Percentiles rank a stretch among this genome's conserved stretches.
phyloP scores from a whole-genome alignment of 1,140 invertebrate species.

The Zaprionus capensis region DNA sequence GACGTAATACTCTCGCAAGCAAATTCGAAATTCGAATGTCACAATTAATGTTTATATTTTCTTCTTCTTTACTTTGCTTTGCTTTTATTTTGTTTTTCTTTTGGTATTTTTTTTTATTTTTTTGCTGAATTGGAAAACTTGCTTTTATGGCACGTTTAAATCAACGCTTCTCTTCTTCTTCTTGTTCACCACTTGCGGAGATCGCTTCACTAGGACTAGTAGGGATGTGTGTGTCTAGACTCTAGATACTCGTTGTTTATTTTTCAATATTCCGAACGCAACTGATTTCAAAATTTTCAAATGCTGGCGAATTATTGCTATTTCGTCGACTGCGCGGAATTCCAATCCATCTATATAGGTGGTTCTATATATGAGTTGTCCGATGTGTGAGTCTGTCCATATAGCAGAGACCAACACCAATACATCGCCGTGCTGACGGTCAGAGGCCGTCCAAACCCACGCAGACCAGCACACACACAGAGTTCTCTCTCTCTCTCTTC shows the following conservation, averaged over 20 bases:
- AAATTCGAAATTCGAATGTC: conserved; percentile 9
- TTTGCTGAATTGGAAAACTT: conserved; percentile 53
- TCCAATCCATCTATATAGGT: conserved; percentile 72
- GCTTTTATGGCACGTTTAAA: conserved; percentile 78
- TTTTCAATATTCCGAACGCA: conserved; percentile 85
- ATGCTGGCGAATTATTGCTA: conserved; percentile 83
- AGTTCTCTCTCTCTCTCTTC: conserved; percentile 15
- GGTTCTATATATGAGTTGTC: conserved; percentile 48
- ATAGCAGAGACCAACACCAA: conserved; percentile 33
- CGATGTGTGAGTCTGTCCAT: conserved; percentile 50
- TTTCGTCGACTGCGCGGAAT: conserved; percentile 75
- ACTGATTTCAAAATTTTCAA: conserved; percentile 83
- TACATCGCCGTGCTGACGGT: conserved; percentile 62
- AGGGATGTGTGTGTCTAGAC: conserved; percentile 64
- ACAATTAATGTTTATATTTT: conserved; percentile 35
- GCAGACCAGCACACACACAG: conserved; percentile 56
- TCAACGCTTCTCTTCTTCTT: conserved; percentile 61
- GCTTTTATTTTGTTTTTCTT: conserved; percentile 15
- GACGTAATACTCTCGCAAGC: conserved; percentile 17
- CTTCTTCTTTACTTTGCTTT: conserved; percentile 38
- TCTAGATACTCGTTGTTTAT: conserved; percentile 77
- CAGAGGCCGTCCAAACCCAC: conserved; percentile 78
- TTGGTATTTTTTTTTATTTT: conserved; percentile 30
- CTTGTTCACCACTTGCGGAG: conserved; percentile 57
- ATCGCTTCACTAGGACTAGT: conserved; percentile 75